A percentile compares a stretch with the other conserved stretches of the same genome.
Evolutionary conservation across 64 coral and sea anemone species (phyloP).

Genomic region (Cladopsammia gracilis): DNA sequence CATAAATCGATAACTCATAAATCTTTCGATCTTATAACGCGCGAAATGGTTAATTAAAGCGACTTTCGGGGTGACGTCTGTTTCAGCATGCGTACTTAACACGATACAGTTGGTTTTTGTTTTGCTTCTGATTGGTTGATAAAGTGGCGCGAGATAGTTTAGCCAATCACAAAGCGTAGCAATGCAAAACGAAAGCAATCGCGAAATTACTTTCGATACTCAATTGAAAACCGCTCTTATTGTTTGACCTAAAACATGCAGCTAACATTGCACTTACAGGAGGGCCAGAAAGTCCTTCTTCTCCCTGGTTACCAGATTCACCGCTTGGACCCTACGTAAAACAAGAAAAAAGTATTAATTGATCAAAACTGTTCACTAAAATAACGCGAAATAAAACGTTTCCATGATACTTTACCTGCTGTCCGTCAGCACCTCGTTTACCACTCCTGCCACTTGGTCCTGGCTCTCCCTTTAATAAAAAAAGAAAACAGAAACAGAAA

Average conservation of each 20-base stretch:
- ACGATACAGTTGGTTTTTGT: no score
- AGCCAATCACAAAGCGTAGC: no score
- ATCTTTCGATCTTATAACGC: no score
- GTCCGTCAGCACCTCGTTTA: background rate
- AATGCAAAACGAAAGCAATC: no score
- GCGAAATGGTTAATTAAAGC: no score
- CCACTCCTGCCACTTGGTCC: conserved; percentile 6
- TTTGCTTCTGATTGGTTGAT: no score
- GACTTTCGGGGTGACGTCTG: no score
- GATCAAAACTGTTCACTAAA: background rate
- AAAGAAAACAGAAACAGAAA: background rate
- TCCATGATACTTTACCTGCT: background rate
- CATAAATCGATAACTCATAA: no score
- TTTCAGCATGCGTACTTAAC: no score
- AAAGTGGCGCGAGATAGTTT: no score
- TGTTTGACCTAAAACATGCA: no score
- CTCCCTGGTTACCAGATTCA: background rate
- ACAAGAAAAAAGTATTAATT: background rate
- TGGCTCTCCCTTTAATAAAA: background rate
- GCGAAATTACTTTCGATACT: background rate
- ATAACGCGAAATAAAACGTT: background rate
- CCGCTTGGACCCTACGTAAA: background rate
- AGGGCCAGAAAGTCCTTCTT: background rate
- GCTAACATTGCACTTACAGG: background rate
- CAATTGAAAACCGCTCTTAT: background rate